Evolutionary conservation across 2,888 invertebrate species (phyloP).

Genomic region (Catonia carolina): DNA sequence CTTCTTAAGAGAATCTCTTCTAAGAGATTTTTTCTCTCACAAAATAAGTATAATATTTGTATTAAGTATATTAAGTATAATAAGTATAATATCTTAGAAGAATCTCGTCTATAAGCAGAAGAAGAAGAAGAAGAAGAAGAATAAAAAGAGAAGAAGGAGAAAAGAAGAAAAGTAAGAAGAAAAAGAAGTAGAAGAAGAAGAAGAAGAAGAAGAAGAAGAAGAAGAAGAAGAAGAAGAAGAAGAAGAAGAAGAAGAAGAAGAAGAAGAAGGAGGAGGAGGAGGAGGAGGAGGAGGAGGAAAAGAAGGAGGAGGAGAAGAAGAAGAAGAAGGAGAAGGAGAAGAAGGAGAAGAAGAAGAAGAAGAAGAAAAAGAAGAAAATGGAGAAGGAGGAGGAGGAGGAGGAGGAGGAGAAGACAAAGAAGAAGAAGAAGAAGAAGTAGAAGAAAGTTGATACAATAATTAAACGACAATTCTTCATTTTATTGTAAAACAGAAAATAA

Average conservation of each 20-base stretch:
- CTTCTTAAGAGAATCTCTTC: too few species aligned
- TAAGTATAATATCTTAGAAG: too few species aligned
- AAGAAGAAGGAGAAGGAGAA: constrained; percentile 38
- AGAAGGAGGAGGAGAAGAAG: constrained; percentile 33
- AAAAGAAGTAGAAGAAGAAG: neutral
- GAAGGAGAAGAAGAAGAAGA: constrained; percentile 37
- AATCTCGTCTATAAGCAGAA: neutral
- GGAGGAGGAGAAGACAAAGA: too few species aligned
- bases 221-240: neutral
- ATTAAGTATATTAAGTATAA: too few species aligned
- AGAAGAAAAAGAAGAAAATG: too few species aligned
- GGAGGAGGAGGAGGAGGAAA: constrained; percentile 14
- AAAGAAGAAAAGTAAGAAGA: neutral
- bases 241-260: neutral
- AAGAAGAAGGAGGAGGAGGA: neutral
- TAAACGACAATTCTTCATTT: too few species aligned
- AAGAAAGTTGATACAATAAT: too few species aligned
- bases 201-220: neutral
- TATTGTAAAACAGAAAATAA: too few species aligned
- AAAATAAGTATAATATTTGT: too few species aligned
- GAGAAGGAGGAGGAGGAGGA: too few species aligned
- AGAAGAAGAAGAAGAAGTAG: constrained; percentile 33
- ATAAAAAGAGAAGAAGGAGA: neutral
- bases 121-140: neutral
- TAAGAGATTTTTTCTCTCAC: too few species aligned